Conservation (phyloP, 2,113 vertebrate genomes). For the Cervus canadensis region DNA sequence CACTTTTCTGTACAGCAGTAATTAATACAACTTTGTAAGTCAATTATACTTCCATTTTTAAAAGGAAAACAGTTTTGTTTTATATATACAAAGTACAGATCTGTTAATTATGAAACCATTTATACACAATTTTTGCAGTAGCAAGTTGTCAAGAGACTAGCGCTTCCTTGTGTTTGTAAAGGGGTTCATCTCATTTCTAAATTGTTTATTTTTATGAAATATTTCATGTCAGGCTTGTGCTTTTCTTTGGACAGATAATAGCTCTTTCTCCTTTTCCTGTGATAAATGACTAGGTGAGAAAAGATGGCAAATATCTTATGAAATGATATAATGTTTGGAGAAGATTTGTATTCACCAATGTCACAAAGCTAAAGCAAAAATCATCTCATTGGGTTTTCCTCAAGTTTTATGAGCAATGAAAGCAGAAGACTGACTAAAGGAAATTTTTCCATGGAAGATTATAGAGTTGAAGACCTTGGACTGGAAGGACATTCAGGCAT, state of each 20-base stretch:
- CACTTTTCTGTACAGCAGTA: neutral
- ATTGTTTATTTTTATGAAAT: neutral
- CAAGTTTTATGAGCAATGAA: neutral
- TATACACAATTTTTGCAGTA: neutral
- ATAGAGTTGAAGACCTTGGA: neutral
- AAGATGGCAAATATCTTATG: neutral
- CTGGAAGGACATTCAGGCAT: neutral
- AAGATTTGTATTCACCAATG: neutral
- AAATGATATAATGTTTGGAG: neutral
- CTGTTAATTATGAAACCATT: slow-evolving; percentile 19
- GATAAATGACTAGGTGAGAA: neutral
- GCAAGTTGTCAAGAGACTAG: neutral
- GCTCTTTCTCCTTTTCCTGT: neutral
- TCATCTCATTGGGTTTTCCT: neutral
- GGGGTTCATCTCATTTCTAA: neutral
- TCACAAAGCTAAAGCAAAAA: neutral
- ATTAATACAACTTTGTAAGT: neutral
- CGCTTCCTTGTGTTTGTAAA: neutral
- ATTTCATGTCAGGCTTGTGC: neutral
- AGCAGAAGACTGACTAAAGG: neutral
- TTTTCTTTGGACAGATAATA: neutral
- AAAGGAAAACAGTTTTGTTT: neutral
- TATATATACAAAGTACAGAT: neutral
- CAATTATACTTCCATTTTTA: neutral
- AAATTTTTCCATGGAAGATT: neutral